Conservation (phyloP, 1,140 invertebrate species). For the Microplitis demolitor region DNA sequence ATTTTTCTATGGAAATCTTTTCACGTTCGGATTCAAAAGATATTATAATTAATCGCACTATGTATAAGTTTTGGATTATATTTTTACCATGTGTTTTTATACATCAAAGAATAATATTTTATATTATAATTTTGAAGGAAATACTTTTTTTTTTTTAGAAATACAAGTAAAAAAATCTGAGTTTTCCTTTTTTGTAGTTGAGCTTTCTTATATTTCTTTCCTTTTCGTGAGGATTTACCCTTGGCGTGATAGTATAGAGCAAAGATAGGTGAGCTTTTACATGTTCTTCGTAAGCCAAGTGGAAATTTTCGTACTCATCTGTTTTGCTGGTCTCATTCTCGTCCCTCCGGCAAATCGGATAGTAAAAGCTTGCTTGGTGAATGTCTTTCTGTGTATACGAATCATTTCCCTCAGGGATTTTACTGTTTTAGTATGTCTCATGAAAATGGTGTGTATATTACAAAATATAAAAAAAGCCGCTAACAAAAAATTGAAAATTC, state of each 20-base stretch:
- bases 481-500: neutral
- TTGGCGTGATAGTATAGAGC: neutral
- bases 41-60: too few relatives aligned
- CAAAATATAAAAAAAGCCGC: neutral
- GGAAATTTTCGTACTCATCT: neutral
- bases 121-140: neutral
- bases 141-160: neutral
- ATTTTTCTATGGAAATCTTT: neutral
- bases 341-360: conserved; percentile 8
- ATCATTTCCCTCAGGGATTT: neutral
- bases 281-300: neutral
- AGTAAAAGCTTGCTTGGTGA: neutral
- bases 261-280: neutral
- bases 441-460: too few relatives aligned
- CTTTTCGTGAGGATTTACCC: neutral
- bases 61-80: too few relatives aligned
- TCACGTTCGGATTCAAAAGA: too few relatives aligned
- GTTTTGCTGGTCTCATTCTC: neutral
- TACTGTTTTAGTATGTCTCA: neutral
- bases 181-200: neutral
- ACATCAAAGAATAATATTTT: too few relatives aligned
- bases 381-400: neutral
- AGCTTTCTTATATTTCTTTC: neutral
- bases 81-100: too few relatives aligned
- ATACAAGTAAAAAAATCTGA: neutral